Evolutionary conservation across 2,888 invertebrate genomes (phyloP).

Genomic region (Hymenopus coronatus): DNA sequence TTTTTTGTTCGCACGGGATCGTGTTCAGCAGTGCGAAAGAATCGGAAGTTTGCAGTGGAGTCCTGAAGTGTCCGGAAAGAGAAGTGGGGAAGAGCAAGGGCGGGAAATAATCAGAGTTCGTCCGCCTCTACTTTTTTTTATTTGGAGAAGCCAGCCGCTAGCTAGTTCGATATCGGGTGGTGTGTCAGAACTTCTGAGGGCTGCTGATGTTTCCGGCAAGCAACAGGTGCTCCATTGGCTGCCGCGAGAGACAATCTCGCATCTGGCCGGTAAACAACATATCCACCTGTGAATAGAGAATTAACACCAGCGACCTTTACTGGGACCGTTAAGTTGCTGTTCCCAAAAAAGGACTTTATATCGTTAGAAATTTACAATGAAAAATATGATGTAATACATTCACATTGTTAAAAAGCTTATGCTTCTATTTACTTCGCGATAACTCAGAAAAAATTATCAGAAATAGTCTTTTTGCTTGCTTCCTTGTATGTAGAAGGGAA

Average conservation of each 20-base stretch:
- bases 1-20: not conserved
- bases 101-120: not conserved
- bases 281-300: not conserved
- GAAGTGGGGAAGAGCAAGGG: not conserved
- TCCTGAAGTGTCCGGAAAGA: not conserved
- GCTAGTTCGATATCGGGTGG: not conserved
- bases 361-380: no score
- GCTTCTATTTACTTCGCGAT: no score
- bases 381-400: no score
- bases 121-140: not conserved
- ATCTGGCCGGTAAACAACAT: not conserved
- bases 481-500: no score
- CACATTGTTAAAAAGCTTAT: no score
- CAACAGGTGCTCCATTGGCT: not conserved
- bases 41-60: not conserved
- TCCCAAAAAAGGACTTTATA: no score
- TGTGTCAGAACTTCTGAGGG: not conserved
- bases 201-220: not conserved
- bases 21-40: not conserved
- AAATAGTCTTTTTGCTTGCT: no score
- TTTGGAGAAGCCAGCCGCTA: not conserved
- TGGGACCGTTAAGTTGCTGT: no score
- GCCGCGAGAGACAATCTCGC: not conserved
- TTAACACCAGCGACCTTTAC: no score
- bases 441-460: no score